These are phyloP conservation scores for Grammomys dolichurus DNA, from an alignment of 2,113 vertebrate genomes.

Conservation along the genomic window DNA sequence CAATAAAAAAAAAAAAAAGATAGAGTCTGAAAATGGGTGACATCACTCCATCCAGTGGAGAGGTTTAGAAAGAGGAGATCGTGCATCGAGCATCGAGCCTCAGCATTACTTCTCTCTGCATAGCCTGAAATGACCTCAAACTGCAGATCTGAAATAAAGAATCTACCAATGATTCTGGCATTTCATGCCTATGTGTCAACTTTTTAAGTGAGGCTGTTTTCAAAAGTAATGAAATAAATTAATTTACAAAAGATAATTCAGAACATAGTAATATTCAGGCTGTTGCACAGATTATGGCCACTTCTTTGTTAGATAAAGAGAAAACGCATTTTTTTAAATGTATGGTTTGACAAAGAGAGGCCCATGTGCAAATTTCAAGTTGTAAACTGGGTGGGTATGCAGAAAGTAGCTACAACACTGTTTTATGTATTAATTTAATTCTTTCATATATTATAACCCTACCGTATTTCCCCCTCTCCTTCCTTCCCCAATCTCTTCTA, in stretches of 20 bases:
- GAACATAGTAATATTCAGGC: neutral
- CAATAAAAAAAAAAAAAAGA: neutral
- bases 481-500: too few species aligned
- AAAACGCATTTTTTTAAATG: neutral
- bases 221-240: neutral
- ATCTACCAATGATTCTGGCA: neutral
- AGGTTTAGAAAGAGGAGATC: neutral
- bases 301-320: neutral
- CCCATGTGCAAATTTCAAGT: neutral
- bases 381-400: neutral
- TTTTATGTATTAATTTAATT: too few species aligned
- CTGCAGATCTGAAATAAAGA: neutral
- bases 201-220: neutral
- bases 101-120: neutral
- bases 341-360: neutral
- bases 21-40: too few species aligned
- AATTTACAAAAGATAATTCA: neutral
- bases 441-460: too few species aligned
- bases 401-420: neutral
- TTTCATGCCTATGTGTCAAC: too few species aligned
- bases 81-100: neutral
- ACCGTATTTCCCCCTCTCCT: too few species aligned
- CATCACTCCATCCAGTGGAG: too few species aligned
- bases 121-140: neutral
- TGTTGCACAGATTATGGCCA: neutral